phyloP scores from a whole-genome alignment of 2,888 invertebrate genomes.

The Coecobrya sp. region DNA sequence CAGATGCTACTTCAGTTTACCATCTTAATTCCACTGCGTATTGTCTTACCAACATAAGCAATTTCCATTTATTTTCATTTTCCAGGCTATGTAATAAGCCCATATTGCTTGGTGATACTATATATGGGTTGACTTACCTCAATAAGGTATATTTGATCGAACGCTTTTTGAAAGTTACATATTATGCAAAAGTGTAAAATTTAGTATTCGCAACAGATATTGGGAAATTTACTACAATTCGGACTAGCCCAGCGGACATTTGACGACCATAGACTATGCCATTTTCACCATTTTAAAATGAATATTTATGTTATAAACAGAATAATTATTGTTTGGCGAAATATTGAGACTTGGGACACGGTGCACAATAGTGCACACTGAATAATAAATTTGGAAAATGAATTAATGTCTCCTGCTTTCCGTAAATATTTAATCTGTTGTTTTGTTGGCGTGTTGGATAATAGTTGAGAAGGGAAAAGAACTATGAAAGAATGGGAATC shows the following conservation, averaged over 20 bases:
- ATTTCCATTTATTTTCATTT: background rate
- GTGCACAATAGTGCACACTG: background rate
- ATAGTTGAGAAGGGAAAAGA: background rate
- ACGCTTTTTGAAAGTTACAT: too few species aligned
- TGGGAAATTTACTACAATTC: background rate
- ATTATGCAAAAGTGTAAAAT: too few species aligned
- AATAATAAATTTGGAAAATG: conserved; percentile 16
- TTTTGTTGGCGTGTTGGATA: conserved; percentile 21
- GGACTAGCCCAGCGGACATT: background rate
- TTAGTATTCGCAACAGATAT: too few species aligned
- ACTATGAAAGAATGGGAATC: too few species aligned
- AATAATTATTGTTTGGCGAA: background rate
- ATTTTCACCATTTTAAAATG: background rate
- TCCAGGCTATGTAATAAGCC: background rate
- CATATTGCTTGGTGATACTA: background rate
- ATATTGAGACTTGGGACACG: background rate
- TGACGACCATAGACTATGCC: background rate
- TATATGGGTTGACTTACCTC: background rate
- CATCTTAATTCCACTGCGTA: conserved; percentile 60
- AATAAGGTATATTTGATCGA: background rate
- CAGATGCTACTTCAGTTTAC: conserved; percentile 19
- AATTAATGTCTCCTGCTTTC: background rate
- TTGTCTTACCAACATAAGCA: conserved; percentile 58
- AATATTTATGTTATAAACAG: too few species aligned
- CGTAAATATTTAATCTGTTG: conserved; percentile 4